phyloP scores from a whole-genome alignment of 2,113 vertebrate species.

The Clinocottus analis region DNA sequence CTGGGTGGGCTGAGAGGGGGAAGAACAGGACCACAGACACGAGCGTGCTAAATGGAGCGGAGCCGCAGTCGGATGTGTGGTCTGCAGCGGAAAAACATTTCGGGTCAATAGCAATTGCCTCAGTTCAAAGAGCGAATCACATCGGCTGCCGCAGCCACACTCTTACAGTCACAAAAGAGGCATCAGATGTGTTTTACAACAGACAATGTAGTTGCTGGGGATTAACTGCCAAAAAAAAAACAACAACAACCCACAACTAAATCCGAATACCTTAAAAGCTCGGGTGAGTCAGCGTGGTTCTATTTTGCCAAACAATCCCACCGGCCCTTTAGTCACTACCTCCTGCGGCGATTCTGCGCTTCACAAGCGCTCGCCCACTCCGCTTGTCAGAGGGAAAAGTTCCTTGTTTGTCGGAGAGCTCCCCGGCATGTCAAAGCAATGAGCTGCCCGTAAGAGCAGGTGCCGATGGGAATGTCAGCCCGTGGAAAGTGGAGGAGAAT shows the following conservation, averaged over 20 bases:
- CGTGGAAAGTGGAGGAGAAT: conserved; percentile 54
- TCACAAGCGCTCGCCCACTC: conserved; percentile 55
- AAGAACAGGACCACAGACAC: not conserved
- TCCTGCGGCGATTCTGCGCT: conserved; percentile 23
- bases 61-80: conserved; percentile 37
- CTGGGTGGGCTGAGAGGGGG: conserved; percentile 22
- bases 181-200: not conserved
- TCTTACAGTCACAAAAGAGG: not conserved
- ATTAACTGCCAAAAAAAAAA: not conserved
- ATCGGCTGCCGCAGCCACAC: conserved; percentile 1
- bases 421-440: conserved; percentile 76
- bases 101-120: conserved; percentile 49
- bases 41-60: conserved; percentile 58
- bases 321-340: conserved; percentile 46
- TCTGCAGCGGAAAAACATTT: conserved; percentile 44
- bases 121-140: conserved; percentile 12
- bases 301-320: conserved; percentile 41
- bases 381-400: conserved; percentile 60
- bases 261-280: conserved; percentile 10
- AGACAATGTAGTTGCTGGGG: not conserved
- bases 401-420: conserved; percentile 56
- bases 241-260: not conserved
- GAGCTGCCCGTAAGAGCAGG: conserved; percentile 53
- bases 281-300: conserved; percentile 37
- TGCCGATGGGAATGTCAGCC: conserved; percentile 78